Percentiles rank a stretch among this genome's conserved stretches.
These are phyloP conservation scores for Microplitis deprimator DNA, from an alignment of 2,888 invertebrate genomes.

Conservation along the genomic window DNA sequence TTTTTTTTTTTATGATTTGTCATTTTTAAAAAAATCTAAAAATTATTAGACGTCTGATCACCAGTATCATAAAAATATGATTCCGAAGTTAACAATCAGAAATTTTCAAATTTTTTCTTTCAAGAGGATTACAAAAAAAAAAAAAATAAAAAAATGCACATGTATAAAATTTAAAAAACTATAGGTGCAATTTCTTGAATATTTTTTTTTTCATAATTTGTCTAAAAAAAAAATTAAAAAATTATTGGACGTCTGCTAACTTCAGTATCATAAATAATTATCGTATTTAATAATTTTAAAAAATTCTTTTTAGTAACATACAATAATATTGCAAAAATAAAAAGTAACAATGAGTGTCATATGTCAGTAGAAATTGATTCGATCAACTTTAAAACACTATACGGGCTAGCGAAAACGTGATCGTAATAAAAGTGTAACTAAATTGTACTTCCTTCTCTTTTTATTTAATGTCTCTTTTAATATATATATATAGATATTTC, in stretches of 20 bases:
- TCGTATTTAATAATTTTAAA: neutral
- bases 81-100: no score
- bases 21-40: no score
- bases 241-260: neutral
- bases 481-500: neutral
- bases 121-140: no score
- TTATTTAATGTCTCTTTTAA: constrained; percentile 6
- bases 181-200: no score
- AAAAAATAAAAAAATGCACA: no score
- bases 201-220: no score
- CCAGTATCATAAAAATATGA: no score
- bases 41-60: no score
- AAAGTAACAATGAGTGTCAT: constrained; percentile 9
- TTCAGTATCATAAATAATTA: neutral
- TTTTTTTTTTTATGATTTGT: no score
- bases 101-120: no score
- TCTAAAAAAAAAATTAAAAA: no score
- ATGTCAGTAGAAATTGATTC: constrained; percentile 26
- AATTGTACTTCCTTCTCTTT: constrained; percentile 2
- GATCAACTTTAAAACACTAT: constrained; percentile 22
- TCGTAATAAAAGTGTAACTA: constrained; percentile 16
- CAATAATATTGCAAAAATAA: neutral
- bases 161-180: no score
- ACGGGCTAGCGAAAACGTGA: constrained; percentile 28
- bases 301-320: neutral